Evolutionary conservation across 2,888 invertebrate species (phyloP).

Genomic region (Drosophila mimica): DNA sequence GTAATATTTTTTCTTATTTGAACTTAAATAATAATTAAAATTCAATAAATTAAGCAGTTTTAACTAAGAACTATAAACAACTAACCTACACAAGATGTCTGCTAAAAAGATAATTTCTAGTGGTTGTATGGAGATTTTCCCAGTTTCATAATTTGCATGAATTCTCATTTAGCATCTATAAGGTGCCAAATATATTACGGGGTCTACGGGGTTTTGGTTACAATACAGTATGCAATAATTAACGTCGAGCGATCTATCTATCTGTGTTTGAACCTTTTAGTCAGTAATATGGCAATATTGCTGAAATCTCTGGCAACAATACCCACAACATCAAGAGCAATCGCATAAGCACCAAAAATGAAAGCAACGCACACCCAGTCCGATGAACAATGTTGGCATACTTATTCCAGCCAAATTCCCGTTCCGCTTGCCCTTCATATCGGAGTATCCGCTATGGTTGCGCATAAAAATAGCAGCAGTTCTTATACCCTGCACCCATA

Average conservation of each 20-base stretch:
- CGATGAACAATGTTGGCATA: neutral
- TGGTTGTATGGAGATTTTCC: conserved; percentile 34
- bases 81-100: conserved; percentile 4
- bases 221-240: conserved; percentile 24
- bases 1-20: neutral
- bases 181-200: conserved; percentile 44
- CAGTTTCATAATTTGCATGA: conserved; percentile 44
- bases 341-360: neutral
- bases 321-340: neutral
- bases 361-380: neutral
- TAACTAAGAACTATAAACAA: neutral
- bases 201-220: conserved; percentile 19
- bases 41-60: neutral
- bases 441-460: conserved; percentile 2
- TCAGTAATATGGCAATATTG: conserved; percentile 57
- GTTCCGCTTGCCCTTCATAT: neutral
- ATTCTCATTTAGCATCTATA: conserved; percentile 62
- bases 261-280: conserved; percentile 38
- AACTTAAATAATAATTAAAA: neutral
- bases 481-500: neutral
- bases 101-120: neutral
- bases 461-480: neutral
- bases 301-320: conserved; percentile 27
- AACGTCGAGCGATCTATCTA: conserved; percentile 30
- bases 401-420: neutral